These are phyloP conservation scores for Tolmerus cingulatus DNA, from an alignment of 2,888 invertebrate species.

Conservation along the genomic window DNA sequence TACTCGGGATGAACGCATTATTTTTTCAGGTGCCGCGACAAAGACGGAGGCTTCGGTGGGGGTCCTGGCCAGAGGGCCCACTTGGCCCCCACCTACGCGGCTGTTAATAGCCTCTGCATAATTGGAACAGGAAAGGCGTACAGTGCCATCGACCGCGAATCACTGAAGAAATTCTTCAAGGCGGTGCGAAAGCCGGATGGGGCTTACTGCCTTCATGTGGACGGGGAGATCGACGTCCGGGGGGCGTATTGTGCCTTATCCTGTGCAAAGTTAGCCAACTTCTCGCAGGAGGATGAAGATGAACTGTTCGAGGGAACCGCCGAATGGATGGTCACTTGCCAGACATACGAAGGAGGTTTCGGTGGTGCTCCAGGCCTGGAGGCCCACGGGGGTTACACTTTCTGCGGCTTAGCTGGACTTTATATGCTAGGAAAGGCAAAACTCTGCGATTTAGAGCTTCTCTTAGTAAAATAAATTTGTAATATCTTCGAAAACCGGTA, in stretches of 20 bases:
- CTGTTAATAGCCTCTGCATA: slow-evolving; percentile 90
- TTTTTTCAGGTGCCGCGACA: slow-evolving; percentile 56
- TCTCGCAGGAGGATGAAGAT: slow-evolving; percentile 77
- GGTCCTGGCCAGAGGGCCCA: slow-evolving; percentile 94
- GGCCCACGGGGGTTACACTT: slow-evolving; percentile 99
- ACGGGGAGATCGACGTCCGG: slow-evolving; percentile 93
- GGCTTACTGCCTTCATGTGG: slow-evolving; percentile 89
- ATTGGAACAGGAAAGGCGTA: slow-evolving; percentile 89
- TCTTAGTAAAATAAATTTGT: slow-evolving; percentile 67
- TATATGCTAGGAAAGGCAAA: slow-evolving; percentile 80
- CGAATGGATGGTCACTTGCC: slow-evolving; percentile 94
- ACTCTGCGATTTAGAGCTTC: slow-evolving; percentile 76
- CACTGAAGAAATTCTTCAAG: slow-evolving; percentile 78
- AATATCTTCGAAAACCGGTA: neutral
- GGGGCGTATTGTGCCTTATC: slow-evolving; percentile 97
- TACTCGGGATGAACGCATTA: neutral
- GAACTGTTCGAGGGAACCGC: slow-evolving; percentile 85
- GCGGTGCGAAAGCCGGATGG: slow-evolving; percentile 83
- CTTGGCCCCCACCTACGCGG: slow-evolving; percentile 97
- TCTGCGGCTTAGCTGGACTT: slow-evolving; percentile 93
- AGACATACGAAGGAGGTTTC: slow-evolving; percentile 99
- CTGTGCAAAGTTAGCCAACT: slow-evolving; percentile 76
- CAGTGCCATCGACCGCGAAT: slow-evolving; percentile 79
- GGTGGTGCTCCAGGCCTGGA: slow-evolving; percentile 93
- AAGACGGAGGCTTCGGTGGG: slow-evolving; percentile 88